Conservation (phyloP, 2,797 vertebrate genomes). For the Capromys pilorides region DNA sequence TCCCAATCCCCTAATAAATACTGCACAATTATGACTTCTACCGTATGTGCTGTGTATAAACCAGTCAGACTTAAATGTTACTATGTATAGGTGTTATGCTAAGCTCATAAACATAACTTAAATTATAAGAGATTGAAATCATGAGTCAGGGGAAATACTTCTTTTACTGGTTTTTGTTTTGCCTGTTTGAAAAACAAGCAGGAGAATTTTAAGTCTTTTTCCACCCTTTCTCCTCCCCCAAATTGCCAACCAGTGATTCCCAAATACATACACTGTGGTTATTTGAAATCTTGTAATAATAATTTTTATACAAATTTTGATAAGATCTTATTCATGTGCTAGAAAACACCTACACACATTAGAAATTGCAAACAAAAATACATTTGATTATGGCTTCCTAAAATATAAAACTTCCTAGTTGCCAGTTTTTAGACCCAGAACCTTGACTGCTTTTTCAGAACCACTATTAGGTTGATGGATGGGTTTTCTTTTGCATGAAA, state of each 20-base stretch:
- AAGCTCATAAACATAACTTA: neutral
- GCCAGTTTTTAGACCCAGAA: conserved; percentile 45
- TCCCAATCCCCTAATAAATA: neutral
- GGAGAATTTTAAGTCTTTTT: conserved; percentile 34
- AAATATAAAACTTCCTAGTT: conserved; percentile 52
- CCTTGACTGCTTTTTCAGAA: conserved; percentile 56
- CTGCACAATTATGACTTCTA: neutral
- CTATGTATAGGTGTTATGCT: neutral
- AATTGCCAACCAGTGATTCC: conserved; percentile 20
- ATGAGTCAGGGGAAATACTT: conserved; percentile 18
- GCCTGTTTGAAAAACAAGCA: conserved; percentile 49
- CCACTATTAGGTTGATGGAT: conserved; percentile 48
- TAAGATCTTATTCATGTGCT: conserved; percentile 39
- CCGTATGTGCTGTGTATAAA: neutral
- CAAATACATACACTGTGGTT: neutral
- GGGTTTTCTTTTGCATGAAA: conserved; percentile 65
- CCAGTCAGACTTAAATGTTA: neutral
- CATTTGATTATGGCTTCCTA: conserved; percentile 33
- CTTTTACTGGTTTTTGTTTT: conserved; percentile 24
- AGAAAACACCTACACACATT: conserved; percentile 42
- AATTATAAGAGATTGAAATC: neutral
- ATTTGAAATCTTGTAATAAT: conserved; percentile 60
- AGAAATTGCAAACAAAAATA: conserved; percentile 54
- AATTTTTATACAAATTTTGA: neutral
- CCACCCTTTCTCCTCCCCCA: neutral